Evolutionary conservation across 92 coral and sea anemone genomes (phyloP).

Genomic region (Actinostola sp.): DNA sequence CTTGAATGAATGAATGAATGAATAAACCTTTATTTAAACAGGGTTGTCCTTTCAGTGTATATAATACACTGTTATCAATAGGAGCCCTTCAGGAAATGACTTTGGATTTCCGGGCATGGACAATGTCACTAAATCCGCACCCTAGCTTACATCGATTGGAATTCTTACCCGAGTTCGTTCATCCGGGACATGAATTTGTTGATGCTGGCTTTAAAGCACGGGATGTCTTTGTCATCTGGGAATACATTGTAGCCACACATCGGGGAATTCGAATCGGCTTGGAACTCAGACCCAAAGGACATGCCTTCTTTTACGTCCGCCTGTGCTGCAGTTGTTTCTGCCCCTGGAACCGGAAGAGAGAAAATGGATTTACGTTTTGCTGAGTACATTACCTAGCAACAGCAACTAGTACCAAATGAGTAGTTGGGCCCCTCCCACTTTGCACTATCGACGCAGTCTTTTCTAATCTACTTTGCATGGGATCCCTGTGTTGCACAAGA

Average conservation of each 20-base stretch:
- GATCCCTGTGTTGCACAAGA: too few species aligned
- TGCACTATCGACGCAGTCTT: too few species aligned
- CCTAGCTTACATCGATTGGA: background rate
- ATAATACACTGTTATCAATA: too few species aligned
- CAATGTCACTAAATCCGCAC: background rate
- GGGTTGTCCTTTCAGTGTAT: too few species aligned
- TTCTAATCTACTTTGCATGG: background rate
- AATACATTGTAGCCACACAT: slow-evolving; percentile 10
- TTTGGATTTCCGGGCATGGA: background rate
- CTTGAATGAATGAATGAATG: too few species aligned
- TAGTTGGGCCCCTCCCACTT: background rate
- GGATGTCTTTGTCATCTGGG: slow-evolving; percentile 51
- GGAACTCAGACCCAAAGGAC: slow-evolving; percentile 50
- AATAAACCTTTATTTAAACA: too few species aligned
- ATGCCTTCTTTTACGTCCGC: slow-evolving; percentile 71
- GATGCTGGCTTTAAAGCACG: slow-evolving; percentile 11
- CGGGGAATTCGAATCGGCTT: background rate
- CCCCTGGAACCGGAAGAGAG: slow-evolving; percentile 32
- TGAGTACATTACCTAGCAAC: background rate
- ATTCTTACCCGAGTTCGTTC: slow-evolving; percentile 34
- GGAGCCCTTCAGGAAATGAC: too few species aligned
- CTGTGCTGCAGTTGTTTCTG: slow-evolving; percentile 57
- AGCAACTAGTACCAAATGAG: background rate
- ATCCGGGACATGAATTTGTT: slow-evolving; percentile 13
- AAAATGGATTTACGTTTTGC: background rate